Conservation (phyloP, 1,140 invertebrate species). For the Drosophila nigromelanica region DNA sequence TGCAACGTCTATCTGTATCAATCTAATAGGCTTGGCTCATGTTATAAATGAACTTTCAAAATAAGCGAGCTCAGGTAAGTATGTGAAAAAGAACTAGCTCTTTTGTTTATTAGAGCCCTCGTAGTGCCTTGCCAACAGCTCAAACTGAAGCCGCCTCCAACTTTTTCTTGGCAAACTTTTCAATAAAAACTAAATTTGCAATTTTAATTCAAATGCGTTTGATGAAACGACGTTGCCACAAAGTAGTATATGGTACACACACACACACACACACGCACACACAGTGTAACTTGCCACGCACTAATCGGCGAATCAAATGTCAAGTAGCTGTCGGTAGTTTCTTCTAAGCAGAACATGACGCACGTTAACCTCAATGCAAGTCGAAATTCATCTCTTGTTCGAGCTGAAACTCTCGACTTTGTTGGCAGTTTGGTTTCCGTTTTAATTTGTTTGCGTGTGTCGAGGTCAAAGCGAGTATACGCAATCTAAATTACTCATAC, state of each 20-base stretch:
- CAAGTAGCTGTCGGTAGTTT: slow-evolving; percentile 65
- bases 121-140: slow-evolving; percentile 24
- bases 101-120: slow-evolving; percentile 15
- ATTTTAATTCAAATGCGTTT: slow-evolving; percentile 36
- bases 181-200: slow-evolving; percentile 45
- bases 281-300: slow-evolving; percentile 17
- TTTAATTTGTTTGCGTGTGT: slow-evolving; percentile 48
- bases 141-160: slow-evolving; percentile 15
- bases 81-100: slow-evolving; percentile 11
- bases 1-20: neutral
- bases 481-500: slow-evolving; percentile 50
- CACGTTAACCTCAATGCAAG: slow-evolving; percentile 45
- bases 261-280: neutral
- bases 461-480: slow-evolving; percentile 36
- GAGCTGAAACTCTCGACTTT: slow-evolving; percentile 1
- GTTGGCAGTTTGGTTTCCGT: slow-evolving; percentile 50
- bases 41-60: too few relatives aligned
- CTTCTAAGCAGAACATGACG: slow-evolving; percentile 61
- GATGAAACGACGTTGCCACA: slow-evolving; percentile 6
- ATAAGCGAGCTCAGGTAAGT: neutral
- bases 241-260: neutral
- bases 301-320: slow-evolving; percentile 66
- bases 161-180: slow-evolving; percentile 34
- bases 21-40: too few relatives aligned
- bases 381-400: slow-evolving; percentile 7